These are phyloP conservation scores for Apotomis betuletana DNA, from an alignment of 2,888 invertebrate species.

Conservation along the genomic window DNA sequence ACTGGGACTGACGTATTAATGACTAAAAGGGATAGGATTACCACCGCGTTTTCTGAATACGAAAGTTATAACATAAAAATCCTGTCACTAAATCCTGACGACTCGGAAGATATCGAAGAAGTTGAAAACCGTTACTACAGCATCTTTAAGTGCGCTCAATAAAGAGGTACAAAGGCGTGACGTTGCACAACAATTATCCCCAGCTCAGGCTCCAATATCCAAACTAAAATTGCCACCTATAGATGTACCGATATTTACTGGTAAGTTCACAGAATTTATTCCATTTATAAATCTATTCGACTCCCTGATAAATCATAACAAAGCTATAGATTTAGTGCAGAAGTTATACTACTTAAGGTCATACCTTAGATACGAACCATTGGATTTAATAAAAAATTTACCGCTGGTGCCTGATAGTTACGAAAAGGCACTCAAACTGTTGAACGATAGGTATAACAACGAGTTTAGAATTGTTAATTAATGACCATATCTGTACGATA, in stretches of 20 bases:
- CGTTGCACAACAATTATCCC: no score
- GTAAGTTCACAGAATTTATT: slow-evolving; percentile 40
- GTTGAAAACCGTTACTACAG: no score
- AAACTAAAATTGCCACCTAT: slow-evolving; percentile 24
- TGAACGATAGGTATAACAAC: slow-evolving; percentile 41
- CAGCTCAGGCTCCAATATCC: no score
- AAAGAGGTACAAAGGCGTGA: no score
- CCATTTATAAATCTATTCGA: slow-evolving; percentile 41
- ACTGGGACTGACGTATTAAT: no score
- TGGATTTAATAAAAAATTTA: slow-evolving; percentile 43
- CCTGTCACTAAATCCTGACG: no score
- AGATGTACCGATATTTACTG: slow-evolving; percentile 33
- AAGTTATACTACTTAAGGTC: slow-evolving; percentile 40
- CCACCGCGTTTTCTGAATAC: no score
- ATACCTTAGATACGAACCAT: slow-evolving; percentile 36
- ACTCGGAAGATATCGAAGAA: no score
- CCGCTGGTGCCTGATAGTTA: slow-evolving; percentile 39
- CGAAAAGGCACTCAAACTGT: slow-evolving; percentile 21
- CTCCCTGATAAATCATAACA: slow-evolving; percentile 33
- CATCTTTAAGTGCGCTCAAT: no score
- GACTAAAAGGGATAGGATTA: no score
- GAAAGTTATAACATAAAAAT: no score
- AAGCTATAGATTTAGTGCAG: slow-evolving; percentile 30
- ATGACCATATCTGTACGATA: slow-evolving; percentile 32
- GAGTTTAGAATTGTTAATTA: slow-evolving; percentile 27